Evolutionary conservation across 1,140 invertebrate species (phyloP), one percentile per base, ranked within the genome.

Genomic region (Drosophila sp.): DNA sequence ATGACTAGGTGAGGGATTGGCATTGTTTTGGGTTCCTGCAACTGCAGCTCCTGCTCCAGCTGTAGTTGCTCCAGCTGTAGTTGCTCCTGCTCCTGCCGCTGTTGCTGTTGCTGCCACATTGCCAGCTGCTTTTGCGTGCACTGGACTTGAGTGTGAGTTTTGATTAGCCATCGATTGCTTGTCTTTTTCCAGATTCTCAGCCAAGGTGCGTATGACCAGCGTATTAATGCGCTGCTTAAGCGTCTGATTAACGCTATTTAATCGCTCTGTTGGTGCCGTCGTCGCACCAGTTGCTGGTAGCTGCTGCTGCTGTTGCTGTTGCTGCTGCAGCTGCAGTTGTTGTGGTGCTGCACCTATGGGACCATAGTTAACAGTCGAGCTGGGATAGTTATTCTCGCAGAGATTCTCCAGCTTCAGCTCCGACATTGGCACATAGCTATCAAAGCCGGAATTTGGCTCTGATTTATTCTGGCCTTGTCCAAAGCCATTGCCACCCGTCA

Each of bases 161-260:
- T 81, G 92, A 27, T 93, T 93, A 32, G 94, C 92, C 59, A 95
- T 77, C 72, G 84, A 93, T 72, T 92, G 91, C 40, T 95, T 94
- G 91, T 97, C 97, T 82, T 96, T 94, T 45, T 97, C 97, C 64
- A 96, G 96, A 91, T 98, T 98, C 80, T 98, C 97, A 18, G 97
- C 97, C 36, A 98, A 92, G 38, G 97, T 97, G 90, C 97, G 97
- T 90, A 97, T 95, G 0, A 98, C 95, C 78, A 97, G 94, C 56
- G 94, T 96, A 91, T 97, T 97, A 34, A 98, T 96, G 82, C 97
- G 93, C 80, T 97, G 96, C 89, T 97, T 97, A 0, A 97, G 92
- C 0, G 94, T 95, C 93, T 97, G 96, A 87, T 95, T 95, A 9
- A 92, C 93, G 80, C 93, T 93, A 50, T 83, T 93, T 57, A 90